Evolutionary conservation across 2,888 invertebrate species (phyloP).

Genomic region (Tanypteryx hageni): DNA sequence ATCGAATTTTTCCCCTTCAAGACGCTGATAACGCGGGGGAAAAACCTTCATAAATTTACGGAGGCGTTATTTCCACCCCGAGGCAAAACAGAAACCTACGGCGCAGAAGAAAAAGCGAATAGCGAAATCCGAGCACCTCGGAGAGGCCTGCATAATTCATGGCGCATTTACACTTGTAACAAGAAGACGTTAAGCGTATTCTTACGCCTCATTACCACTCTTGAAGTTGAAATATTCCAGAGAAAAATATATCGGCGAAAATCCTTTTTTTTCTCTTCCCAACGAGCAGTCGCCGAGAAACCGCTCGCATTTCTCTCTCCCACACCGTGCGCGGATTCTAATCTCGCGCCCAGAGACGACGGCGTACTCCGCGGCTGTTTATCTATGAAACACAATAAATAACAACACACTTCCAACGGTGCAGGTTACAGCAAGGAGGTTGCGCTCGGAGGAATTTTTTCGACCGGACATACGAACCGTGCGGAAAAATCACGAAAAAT

Average conservation of each 20-base stretch:
- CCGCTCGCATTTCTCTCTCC: not conserved
- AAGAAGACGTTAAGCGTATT: not conserved
- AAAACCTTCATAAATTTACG: not conserved
- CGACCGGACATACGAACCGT: not conserved
- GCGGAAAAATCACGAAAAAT: not conserved
- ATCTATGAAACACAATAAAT: constrained; percentile 7
- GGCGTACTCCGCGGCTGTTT: not conserved
- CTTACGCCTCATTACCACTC: constrained; percentile 32
- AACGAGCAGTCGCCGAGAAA: not conserved
- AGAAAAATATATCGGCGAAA: not conserved
- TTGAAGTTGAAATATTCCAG: constrained; percentile 18
- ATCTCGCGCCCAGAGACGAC: not conserved
- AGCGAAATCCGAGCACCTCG: not conserved
- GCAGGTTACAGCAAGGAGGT: not conserved
- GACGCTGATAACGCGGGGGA: not conserved
- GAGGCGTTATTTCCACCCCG: not conserved
- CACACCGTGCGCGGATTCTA: not conserved
- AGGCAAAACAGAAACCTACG: not conserved
- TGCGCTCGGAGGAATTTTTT: not conserved
- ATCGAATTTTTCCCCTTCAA: not conserved
- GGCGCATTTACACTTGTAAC: not conserved
- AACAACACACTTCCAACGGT: not conserved
- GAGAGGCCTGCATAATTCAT: constrained; percentile 13
- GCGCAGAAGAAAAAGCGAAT: not conserved
- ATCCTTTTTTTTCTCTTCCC: not conserved